Percentiles rank a stretch among this genome's conserved stretches.
These are phyloP conservation scores for Paratilapia polleni DNA, from an alignment of 2,113 vertebrate species.

Conservation along the genomic window DNA sequence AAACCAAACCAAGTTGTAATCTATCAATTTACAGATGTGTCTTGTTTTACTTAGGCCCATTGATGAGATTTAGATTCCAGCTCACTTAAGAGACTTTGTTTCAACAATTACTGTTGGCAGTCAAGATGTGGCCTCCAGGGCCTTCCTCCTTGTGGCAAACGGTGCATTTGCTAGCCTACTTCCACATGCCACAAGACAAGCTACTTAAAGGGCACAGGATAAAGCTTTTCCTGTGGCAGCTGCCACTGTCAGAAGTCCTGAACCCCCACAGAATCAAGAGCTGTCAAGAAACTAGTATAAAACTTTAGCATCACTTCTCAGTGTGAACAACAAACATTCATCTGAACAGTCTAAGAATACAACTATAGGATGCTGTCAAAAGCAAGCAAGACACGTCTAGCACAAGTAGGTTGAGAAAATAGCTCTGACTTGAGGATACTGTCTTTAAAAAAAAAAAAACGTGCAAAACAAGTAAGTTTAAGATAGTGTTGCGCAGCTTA, in stretches of 20 bases:
- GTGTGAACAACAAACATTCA: background rate
- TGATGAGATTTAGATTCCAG: background rate
- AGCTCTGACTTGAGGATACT: background rate
- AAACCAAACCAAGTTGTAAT: background rate
- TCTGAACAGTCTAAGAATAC: background rate
- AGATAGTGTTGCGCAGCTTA: slow-evolving; percentile 17
- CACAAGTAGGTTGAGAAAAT: background rate
- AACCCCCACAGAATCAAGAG: background rate
- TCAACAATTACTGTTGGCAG: slow-evolving; percentile 21
- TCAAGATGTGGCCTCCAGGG: slow-evolving; percentile 50
- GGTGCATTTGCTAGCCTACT: slow-evolving; percentile 51
- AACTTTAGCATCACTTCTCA: background rate
- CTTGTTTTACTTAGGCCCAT: background rate
- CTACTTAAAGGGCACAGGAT: slow-evolving; percentile 12
- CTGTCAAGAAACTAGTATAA: background rate
- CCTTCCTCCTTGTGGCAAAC: slow-evolving; percentile 59
- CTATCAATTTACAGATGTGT: background rate
- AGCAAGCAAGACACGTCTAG: background rate
- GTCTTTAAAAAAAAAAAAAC: background rate
- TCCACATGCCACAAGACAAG: slow-evolving; percentile 52
- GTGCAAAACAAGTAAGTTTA: background rate
- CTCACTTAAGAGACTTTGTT: background rate
- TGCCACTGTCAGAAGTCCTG: background rate
- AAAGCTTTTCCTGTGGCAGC: background rate
- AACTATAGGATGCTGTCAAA: background rate